Percentiles rank a stretch among this genome's conserved stretches.
Conservation (phyloP, 30 jellyfish, hydroid and myxozoan genomes). For the Turritopsis rubra region DNA sequence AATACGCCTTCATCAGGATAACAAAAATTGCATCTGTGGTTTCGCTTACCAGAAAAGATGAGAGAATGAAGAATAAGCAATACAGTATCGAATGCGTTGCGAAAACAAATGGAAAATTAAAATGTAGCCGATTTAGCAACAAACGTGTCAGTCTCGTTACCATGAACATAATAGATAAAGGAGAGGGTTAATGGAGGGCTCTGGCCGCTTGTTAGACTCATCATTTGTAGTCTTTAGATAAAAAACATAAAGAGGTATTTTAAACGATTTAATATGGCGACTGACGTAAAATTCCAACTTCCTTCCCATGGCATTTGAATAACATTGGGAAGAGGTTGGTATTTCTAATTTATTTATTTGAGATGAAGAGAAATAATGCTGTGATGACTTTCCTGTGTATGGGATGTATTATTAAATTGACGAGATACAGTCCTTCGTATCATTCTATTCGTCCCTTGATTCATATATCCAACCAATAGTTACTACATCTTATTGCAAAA, state of each 20-base stretch:
- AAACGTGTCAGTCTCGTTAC: not conserved
- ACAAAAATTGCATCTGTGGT: not conserved
- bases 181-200: not conserved
- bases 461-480: no score
- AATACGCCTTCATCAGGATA: not conserved
- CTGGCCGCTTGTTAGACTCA: not conserved
- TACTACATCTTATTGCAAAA: no score
- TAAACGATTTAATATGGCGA: not conserved
- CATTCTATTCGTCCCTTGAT: not conserved
- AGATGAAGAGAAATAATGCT: not conserved
- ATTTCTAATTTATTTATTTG: not conserved
- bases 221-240: not conserved
- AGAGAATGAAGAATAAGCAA: not conserved
- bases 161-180: not conserved
- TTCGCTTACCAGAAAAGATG: not conserved
- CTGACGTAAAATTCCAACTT: not conserved
- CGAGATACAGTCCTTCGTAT: not conserved
- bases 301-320: not conserved
- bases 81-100: not conserved
- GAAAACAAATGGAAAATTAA: not conserved
- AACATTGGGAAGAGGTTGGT: not conserved
- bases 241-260: not conserved
- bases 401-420: not conserved
- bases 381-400: not conserved
- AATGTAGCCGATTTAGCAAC: not conserved